Percentiles rank a stretch among this genome's conserved stretches.
These are phyloP conservation scores for Zeugodacus cucurbitae DNA, from an alignment of 1,140 invertebrate genomes.

Conservation along the genomic window DNA sequence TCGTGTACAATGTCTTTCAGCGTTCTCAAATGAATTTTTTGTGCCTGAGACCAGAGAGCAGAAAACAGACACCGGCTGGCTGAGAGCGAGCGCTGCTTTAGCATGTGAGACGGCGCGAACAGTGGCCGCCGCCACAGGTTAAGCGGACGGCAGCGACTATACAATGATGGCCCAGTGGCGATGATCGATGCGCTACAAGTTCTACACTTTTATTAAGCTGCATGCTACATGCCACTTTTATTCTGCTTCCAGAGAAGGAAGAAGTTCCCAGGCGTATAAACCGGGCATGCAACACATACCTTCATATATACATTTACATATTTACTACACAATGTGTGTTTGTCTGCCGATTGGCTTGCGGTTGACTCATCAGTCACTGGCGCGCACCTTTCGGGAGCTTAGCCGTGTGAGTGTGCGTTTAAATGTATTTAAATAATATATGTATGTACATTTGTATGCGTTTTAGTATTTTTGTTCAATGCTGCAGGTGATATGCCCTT, in stretches of 20 bases:
- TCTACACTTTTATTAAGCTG: conserved; percentile 32
- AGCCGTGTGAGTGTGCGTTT: not conserved
- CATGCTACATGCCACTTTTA: conserved; percentile 4
- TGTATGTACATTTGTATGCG: not conserved
- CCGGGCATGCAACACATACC: not conserved
- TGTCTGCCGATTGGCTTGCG: not conserved
- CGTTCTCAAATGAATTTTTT: conserved; percentile 19
- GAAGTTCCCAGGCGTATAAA: conserved; percentile 29
- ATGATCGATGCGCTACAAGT: conserved; percentile 37
- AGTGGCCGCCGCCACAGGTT: not conserved
- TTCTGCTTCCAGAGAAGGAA: not conserved
- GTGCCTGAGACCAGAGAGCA: not conserved
- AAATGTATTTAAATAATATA: not conserved
- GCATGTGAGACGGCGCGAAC: not conserved
- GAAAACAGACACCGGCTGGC: not conserved
- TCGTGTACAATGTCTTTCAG: conserved; percentile 24
- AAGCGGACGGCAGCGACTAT: not conserved
- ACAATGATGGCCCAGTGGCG: not conserved
- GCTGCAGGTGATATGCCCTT: conserved; percentile 15
- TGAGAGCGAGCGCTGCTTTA: not conserved
- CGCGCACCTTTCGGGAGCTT: not conserved
- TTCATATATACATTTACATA: not conserved
- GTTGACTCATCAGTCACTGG: conserved; percentile 32
- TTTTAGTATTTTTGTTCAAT: not conserved
- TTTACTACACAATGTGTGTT: not conserved